Evolutionary conservation across 2,113 vertebrate species (phyloP), one percentile per base, ranked within the genome.

Genomic region (Rhabdomys dilectus): DNA sequence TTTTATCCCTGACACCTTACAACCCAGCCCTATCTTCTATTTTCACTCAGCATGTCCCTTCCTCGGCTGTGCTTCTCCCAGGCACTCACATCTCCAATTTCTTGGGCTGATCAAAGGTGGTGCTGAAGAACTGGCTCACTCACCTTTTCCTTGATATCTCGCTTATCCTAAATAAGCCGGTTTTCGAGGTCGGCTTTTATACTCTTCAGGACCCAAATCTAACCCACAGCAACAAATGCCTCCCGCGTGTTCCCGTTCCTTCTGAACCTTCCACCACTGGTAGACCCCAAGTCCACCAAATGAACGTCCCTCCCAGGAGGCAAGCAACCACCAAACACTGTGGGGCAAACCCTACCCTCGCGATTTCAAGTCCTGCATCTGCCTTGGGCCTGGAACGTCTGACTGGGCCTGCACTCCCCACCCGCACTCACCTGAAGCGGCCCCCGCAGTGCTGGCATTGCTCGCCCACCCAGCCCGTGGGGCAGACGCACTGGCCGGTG

Each of bases 401-500:
- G 29, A 58, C 66, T 58, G 68, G 64, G 91, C 75, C 82, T 66
- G 58, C 68, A 45, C 62, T 70, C 56, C 12, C 51, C 88, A 24
- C 19, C 77, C 16, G 86, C 60, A 95, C 99, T 95, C 98, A 99
- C 99, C 99, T 99, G 99, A 99, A 99, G 95, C 99, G 98, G 13
- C 99, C 99, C 98, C 99, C 99, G 99, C 99, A 99, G 99, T 99
- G 99, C 98, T 99, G 99, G 99, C 99, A 99, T 96, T 99, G 99
- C 97, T 99, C 99, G 98, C 99, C 99, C 73, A 99, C 99, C 99
- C 99, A 99, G 97, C 99, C 99, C 93, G 99, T 98, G 93, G 99
- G 98, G 94, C 99, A 99, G 92, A 99, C 98, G 97, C 99, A 99
- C 98, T 95, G 98, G 82, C 99, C 99, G 62, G 98, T 99, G 56